These are phyloP conservation scores for Hypomesus transpacificus DNA, from an alignment of 2,113 vertebrate genomes.

Conservation along the genomic window DNA sequence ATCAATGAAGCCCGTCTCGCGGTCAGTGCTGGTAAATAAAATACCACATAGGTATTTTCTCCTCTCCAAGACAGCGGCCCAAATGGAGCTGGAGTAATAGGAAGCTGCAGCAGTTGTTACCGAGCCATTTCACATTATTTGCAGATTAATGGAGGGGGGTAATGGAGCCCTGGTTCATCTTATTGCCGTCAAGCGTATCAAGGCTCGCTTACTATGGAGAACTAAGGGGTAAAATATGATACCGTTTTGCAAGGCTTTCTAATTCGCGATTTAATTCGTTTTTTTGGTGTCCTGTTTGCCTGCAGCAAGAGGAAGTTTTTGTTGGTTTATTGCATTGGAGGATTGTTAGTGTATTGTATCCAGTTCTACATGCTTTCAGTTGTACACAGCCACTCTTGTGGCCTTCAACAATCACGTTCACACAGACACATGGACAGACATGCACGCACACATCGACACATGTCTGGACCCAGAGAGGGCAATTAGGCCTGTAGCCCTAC, in stretches of 20 bases:
- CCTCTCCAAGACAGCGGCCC: slow-evolving; percentile 40
- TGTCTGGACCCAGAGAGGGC: slow-evolving; percentile 13
- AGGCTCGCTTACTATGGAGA: slow-evolving; percentile 44
- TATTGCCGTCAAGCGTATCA: slow-evolving; percentile 34
- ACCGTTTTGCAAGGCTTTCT: slow-evolving; percentile 20
- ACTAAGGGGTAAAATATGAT: slow-evolving; percentile 26
- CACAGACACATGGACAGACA: slow-evolving; percentile 26
- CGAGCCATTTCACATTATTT: slow-evolving; percentile 59
- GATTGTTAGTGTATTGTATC: too few relatives aligned
- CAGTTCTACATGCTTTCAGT: background rate
- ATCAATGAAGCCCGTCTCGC: slow-evolving; percentile 35
- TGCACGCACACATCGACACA: background rate
- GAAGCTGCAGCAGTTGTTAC: slow-evolving; percentile 26
- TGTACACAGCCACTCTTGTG: background rate
- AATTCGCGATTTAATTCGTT: slow-evolving; percentile 6
- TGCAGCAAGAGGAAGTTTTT: slow-evolving; percentile 20
- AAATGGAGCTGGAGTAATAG: slow-evolving; percentile 34
- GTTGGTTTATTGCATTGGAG: too few relatives aligned
- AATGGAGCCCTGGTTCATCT: slow-evolving; percentile 44
- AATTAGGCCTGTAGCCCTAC: slow-evolving; percentile 26
- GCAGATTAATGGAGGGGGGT: slow-evolving; percentile 50
- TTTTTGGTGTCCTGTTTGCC: slow-evolving; percentile 26
- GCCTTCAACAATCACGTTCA: slow-evolving; percentile 40
- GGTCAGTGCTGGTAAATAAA: slow-evolving; percentile 56
- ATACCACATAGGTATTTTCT: slow-evolving; percentile 36